These are phyloP conservation scores for Zosterops borbonicus DNA, from an alignment of 2,113 vertebrate species.

Conservation along the genomic window DNA sequence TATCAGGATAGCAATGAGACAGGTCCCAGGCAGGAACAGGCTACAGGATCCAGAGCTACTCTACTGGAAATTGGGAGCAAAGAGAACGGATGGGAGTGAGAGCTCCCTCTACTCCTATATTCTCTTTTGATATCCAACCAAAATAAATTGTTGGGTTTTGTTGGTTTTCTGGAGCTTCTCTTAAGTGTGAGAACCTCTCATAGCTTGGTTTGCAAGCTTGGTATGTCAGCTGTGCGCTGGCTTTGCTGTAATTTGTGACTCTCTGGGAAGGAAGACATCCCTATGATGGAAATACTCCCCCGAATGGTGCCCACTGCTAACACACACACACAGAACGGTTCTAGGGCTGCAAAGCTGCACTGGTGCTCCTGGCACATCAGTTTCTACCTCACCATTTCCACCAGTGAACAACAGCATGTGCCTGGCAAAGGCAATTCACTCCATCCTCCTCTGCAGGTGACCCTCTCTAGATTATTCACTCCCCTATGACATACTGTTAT, in stretches of 20 bases:
- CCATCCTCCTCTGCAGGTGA: background rate
- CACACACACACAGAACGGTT: background rate
- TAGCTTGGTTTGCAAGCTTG: background rate
- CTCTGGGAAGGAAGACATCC: background rate
- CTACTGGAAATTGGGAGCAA: background rate
- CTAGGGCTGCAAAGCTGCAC: background rate
- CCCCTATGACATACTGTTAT: background rate
- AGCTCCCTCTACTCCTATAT: background rate
- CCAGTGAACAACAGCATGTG: background rate
- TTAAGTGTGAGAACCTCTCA: background rate
- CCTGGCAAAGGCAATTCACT: background rate
- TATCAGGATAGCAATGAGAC: background rate
- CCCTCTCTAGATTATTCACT: background rate
- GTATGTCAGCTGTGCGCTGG: background rate
- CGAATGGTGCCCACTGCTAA: background rate
- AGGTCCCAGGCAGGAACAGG: background rate
- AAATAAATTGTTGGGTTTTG: background rate
- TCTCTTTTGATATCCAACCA: background rate
- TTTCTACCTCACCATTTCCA: background rate
- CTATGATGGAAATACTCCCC: background rate
- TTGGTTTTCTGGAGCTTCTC: background rate
- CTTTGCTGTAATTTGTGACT: background rate
- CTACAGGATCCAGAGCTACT: background rate
- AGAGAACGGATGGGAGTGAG: background rate
- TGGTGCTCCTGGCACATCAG: background rate